These are phyloP conservation scores for Tachypleus tridentatus DNA, from an alignment of 1,140 invertebrate species.

Conservation along the genomic window DNA sequence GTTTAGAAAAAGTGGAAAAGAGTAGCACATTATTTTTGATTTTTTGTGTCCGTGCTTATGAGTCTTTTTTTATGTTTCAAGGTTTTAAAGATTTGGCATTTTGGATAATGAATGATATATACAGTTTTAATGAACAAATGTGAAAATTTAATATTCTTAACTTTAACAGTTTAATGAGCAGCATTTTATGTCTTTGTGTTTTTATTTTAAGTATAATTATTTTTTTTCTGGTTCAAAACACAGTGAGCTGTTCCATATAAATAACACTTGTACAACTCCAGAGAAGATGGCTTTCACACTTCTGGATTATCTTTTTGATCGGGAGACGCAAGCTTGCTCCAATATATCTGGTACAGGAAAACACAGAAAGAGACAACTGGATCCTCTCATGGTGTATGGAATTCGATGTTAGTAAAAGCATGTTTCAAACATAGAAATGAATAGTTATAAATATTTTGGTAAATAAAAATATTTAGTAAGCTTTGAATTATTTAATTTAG, in stretches of 20 bases:
- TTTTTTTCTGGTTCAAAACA: not conserved
- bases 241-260: conserved; percentile 33
- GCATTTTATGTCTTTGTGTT: too few species aligned
- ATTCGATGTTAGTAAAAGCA: conserved; percentile 34
- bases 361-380: conserved; percentile 38
- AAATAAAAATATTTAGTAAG: not conserved
- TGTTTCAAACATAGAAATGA: not conserved
- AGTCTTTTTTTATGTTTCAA: too few species aligned
- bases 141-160: too few species aligned
- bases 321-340: conserved; percentile 37
- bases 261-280: conserved; percentile 37
- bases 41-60: too few species aligned
- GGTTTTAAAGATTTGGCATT: too few species aligned
- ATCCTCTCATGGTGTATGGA: conserved; percentile 38
- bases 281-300: conserved; percentile 40
- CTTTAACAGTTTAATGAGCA: too few species aligned
- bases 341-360: conserved; percentile 38
- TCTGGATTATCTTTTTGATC: conserved; percentile 38
- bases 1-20: too few species aligned
- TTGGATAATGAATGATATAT: too few species aligned
- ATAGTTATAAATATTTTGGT: not conserved
- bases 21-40: too few species aligned
- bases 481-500: conserved; percentile 11
- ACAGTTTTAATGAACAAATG: too few species aligned
- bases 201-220: too few species aligned